These are phyloP conservation scores for Garrulus glandarius DNA, from an alignment of 2,797 vertebrate species.

Conservation along the genomic window DNA sequence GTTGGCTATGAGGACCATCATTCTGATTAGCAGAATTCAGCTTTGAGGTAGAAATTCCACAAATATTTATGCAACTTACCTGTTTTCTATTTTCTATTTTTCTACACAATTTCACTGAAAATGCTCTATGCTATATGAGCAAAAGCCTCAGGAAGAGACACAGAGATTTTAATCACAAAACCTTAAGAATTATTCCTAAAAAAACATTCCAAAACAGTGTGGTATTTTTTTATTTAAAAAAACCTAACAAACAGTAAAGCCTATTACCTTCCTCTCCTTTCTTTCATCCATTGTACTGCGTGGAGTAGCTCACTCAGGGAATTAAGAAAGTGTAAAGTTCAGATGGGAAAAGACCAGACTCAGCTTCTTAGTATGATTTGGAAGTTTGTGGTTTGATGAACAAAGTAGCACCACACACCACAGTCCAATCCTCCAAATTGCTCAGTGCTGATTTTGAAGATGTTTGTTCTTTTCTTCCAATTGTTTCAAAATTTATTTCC, in stretches of 20 bases:
- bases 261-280: not conserved
- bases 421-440: not conserved
- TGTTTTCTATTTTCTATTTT: not conserved
- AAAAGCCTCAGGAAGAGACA: not conserved
- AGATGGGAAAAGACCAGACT: not conserved
- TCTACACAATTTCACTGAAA: not conserved
- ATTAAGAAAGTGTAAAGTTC: not conserved
- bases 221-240: not conserved
- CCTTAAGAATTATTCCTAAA: not conserved
- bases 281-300: not conserved
- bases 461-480: not conserved
- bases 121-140: not conserved
- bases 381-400: not conserved
- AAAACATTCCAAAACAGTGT: not conserved
- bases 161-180: not conserved
- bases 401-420: not conserved
- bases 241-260: not conserved
- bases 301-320: not conserved
- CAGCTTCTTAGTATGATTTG: not conserved
- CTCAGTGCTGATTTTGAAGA: not conserved
- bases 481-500: conserved; percentile 38
- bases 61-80: not conserved
- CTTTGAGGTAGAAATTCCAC: not conserved
- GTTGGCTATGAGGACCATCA: not conserved
- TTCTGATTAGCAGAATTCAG: not conserved